Conservation (phyloP, 1,140 invertebrate genomes). For the Drosophila bocqueti region DNA sequence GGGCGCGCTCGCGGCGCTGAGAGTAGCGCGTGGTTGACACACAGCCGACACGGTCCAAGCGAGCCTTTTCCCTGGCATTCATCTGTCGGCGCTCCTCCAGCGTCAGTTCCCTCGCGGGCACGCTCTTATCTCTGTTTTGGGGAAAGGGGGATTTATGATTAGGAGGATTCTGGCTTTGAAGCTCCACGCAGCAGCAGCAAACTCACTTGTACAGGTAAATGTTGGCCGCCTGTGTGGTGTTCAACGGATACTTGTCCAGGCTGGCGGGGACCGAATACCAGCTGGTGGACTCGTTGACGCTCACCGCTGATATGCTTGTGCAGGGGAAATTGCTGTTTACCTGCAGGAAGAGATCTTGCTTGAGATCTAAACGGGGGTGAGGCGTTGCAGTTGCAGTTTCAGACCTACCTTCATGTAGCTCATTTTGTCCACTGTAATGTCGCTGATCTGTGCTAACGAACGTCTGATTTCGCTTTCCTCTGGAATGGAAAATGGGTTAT, state of each 20-base stretch:
- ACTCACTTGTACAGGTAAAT: slow-evolving; percentile 83
- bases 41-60: slow-evolving; percentile 83
- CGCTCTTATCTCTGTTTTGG: slow-evolving; percentile 87
- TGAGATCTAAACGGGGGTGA: background rate
- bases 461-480: slow-evolving; percentile 84
- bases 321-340: slow-evolving; percentile 79
- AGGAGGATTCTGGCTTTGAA: background rate
- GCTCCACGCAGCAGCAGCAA: too few species aligned
- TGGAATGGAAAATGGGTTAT: slow-evolving; percentile 41
- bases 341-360: slow-evolving; percentile 19
- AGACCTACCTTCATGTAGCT: slow-evolving; percentile 88
- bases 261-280: slow-evolving; percentile 65
- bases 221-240: slow-evolving; percentile 60
- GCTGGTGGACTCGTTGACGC: slow-evolving; percentile 68
- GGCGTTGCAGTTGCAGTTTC: background rate
- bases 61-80: slow-evolving; percentile 87
- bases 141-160: background rate
- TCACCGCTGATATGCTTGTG: slow-evolving; percentile 79
- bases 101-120: slow-evolving; percentile 87
- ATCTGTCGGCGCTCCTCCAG: slow-evolving; percentile 88
- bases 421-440: slow-evolving; percentile 88
- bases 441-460: slow-evolving; percentile 87
- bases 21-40: slow-evolving; percentile 84
- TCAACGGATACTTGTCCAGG: slow-evolving; percentile 74
- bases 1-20: slow-evolving; percentile 89